Base-by-base conservation (phyloP, 2,888 invertebrate genomes). In the Dexiosoma caninum region DNA sequence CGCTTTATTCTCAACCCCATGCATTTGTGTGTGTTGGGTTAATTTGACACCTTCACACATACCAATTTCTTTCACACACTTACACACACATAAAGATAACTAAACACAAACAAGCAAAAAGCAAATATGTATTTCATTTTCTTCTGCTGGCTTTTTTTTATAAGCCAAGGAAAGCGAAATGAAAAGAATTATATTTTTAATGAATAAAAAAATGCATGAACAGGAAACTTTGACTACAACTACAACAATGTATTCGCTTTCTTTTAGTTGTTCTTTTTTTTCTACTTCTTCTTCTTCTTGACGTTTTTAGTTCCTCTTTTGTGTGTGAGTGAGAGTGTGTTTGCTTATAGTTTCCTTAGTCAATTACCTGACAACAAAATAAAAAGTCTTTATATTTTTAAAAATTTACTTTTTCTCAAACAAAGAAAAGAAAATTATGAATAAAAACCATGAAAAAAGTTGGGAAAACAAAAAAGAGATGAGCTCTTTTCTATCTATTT, bases 171-270 rank as follows among this genome's bases (percentile, higher is more conserved):
- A 59, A 7, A 72, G 32, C 7, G 14, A 53, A 10, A 59, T n/a
- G 19, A 64, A 49, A 49, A 35, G 37, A 51, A 21, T 21, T 12
- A n/a, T 46, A 37, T 37, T 77, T 27, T 69, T 70, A 77, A 77
- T 70, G 62, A 77, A 70, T 27, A 77, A 57, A 66, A 62, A 49
- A 55, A 57, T 32, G 69, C 46, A 64, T 9, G 62, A 70, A 64
- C 62, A 77, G 69, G 60, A 81, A 81, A 77, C 76, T 77, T 69
- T 77, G 42, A 72, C 71, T 76, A 40, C 40, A 74, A 69, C 74
- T 55, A 69, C 51, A 53, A 62, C 51, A 62, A 51, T 16, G 12
- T 32, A 51, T 23, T 71, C 42, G 66, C 35, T 37, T 72, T 62
- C 53, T 53, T 72, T 53, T 6, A 62, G 60, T 35, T 71, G 55